Evolutionary conservation across 2,888 invertebrate genomes (phyloP).

Genomic region (Ferrisia virgata): DNA sequence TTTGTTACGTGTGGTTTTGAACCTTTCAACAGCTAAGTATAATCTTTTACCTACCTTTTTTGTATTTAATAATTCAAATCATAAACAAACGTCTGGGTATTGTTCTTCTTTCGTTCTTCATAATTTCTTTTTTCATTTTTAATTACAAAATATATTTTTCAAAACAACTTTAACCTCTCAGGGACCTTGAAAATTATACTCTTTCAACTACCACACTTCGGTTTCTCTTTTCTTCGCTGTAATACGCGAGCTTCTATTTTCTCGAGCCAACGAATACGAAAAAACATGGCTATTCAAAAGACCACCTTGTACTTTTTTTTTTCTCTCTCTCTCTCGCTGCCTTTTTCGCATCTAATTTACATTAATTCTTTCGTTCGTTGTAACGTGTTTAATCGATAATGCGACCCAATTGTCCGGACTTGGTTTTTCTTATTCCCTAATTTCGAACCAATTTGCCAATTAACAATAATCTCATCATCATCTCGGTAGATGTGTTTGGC

Average conservation of each 20-base stretch:
- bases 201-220: too few species aligned
- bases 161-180: background rate
- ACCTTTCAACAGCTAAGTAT: background rate
- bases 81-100: background rate
- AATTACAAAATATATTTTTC: background rate
- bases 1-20: background rate
- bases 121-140: background rate
- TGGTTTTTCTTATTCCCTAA: background rate
- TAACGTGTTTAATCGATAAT: background rate
- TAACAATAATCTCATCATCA: background rate
- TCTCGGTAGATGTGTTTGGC: too few species aligned
- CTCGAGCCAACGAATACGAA: background rate
- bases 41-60: background rate
- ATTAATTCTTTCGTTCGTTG: background rate
- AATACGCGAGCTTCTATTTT: background rate
- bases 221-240: background rate
- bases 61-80: background rate
- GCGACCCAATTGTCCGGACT: background rate
- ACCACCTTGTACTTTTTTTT: background rate
- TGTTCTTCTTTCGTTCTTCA: too few species aligned
- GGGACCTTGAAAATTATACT: background rate
- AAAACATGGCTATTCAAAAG: background rate
- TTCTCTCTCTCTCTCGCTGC: too few species aligned
- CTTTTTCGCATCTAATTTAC: background rate
- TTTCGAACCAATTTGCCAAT: background rate